Percentiles rank a stretch among this genome's conserved stretches.
Conservation (phyloP, 2,888 invertebrate genomes). For the Gymnosoma rotundatum region DNA sequence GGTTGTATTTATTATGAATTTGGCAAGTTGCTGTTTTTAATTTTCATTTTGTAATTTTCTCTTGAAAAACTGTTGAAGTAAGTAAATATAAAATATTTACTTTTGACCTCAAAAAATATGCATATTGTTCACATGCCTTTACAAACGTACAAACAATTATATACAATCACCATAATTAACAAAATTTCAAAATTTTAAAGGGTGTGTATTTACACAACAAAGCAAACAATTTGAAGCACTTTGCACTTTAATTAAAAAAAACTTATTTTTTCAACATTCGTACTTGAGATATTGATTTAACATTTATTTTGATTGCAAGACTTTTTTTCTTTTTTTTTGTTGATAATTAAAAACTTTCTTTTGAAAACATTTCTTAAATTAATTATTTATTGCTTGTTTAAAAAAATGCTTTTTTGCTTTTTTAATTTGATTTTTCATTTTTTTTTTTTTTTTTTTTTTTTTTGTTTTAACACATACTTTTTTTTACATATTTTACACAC, state of each 20-base stretch:
- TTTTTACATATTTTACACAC: not conserved
- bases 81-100: conserved; percentile 62
- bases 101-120: conserved; percentile 65
- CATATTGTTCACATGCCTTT: conserved; percentile 18
- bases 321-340: not conserved
- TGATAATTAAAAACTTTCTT: conserved; percentile 13
- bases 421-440: not conserved
- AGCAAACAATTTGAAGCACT: not conserved
- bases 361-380: not conserved
- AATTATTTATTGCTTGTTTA: too few relatives aligned
- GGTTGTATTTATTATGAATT: conserved; percentile 15
- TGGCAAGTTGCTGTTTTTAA: not conserved
- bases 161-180: conserved; percentile 31
- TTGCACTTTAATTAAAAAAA: conserved; percentile 17
- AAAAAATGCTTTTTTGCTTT: not conserved
- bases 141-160: conserved; percentile 3
- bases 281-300: conserved; percentile 19
- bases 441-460: not conserved
- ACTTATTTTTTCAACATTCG: not conserved
- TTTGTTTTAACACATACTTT: not conserved
- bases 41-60: conserved; percentile 14
- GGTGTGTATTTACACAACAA: conserved; percentile 58
- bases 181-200: conserved; percentile 47
- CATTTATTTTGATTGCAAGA: not conserved
- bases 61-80: not conserved